Evolutionary conservation across 2,888 invertebrate genomes (phyloP).

Genomic region (Eupithecia centaureata): DNA sequence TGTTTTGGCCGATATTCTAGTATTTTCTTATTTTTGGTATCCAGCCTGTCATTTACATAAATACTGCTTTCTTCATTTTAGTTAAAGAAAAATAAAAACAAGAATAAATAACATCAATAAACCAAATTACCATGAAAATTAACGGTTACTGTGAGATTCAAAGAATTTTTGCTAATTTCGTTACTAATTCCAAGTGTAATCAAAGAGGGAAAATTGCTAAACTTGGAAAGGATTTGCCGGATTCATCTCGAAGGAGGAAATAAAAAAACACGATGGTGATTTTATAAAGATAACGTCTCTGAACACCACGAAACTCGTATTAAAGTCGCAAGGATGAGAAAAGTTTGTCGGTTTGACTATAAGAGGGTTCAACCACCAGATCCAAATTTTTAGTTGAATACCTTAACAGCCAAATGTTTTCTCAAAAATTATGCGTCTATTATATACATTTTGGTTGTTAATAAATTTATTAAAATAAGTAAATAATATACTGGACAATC

Average conservation of each 20-base stretch:
- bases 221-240: conserved; percentile 30
- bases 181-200: conserved; percentile 32
- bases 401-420: neutral
- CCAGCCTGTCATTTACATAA: neutral
- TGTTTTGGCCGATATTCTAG: neutral
- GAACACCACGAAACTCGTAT: conserved; percentile 66
- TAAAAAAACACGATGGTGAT: conserved; percentile 61
- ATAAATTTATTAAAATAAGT: too few relatives aligned
- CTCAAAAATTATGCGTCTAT: neutral
- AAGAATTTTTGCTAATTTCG: conserved; percentile 38
- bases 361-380: conserved; percentile 22
- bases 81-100: neutral
- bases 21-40: too few relatives aligned
- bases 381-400: neutral
- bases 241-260: conserved; percentile 31
- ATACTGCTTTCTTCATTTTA: neutral
- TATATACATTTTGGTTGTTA: too few relatives aligned
- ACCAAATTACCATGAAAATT: neutral
- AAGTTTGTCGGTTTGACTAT: conserved; percentile 60
- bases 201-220: conserved; percentile 38
- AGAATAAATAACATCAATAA: neutral
- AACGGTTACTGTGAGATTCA: conserved; percentile 2
- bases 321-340: conserved; percentile 65
- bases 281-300: conserved; percentile 66
- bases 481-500: too few relatives aligned